Conservation (phyloP, 2,888 invertebrate genomes). For the Mechanitis messenoides region DNA sequence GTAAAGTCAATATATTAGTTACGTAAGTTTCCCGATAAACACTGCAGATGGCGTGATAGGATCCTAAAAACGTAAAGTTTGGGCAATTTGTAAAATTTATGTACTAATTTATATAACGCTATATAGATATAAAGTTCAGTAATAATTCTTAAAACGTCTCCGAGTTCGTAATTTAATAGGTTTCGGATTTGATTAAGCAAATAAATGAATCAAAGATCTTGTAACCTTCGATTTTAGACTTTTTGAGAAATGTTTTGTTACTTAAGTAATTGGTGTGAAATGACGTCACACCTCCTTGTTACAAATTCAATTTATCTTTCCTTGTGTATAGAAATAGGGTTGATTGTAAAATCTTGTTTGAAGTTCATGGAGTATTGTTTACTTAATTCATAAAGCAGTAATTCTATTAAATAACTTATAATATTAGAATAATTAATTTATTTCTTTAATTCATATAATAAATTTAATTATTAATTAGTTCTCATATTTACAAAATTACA, state of each 20-base stretch:
- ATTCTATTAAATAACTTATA: too few species aligned
- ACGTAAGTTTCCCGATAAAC: not conserved
- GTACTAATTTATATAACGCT: slow-evolving; percentile 1
- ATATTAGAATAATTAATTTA: too few species aligned
- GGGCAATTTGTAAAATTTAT: not conserved
- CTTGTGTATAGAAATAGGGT: slow-evolving; percentile 18
- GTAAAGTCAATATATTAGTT: not conserved
- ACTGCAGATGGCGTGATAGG: not conserved
- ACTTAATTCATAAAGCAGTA: too few species aligned
- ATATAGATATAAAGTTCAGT: slow-evolving; percentile 1
- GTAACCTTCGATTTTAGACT: not conserved
- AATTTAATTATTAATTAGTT: too few species aligned
- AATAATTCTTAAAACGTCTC: slow-evolving; percentile 1
- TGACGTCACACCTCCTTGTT: slow-evolving; percentile 2
- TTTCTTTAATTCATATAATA: too few species aligned
- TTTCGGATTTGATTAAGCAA: slow-evolving; percentile 12
- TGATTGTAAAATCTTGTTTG: too few species aligned
- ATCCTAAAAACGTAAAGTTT: not conserved
- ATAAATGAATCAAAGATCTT: slow-evolving; percentile 1
- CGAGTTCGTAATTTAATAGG: slow-evolving; percentile 10
- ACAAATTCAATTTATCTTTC: slow-evolving; percentile 26
- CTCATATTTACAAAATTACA: too few species aligned
- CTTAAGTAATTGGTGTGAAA: not conserved
- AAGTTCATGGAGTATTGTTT: too few species aligned
- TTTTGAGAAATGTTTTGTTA: not conserved